Evolutionary conservation across 2,888 invertebrate species (phyloP).

Genomic region (Aplocera efformata): DNA sequence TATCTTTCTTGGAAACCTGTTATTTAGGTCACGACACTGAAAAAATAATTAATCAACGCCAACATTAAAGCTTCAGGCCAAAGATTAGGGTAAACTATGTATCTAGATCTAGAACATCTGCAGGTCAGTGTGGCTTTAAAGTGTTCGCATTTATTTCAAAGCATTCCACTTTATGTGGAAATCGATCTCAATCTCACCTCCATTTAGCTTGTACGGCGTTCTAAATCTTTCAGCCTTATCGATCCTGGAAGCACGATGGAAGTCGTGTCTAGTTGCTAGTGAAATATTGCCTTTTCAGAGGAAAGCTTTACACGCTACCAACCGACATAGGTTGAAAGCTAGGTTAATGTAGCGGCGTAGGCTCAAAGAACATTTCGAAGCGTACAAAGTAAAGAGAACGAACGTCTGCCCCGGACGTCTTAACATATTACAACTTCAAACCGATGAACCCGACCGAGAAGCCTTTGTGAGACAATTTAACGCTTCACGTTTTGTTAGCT

Average conservation of each 20-base stretch:
- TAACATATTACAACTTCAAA: slow-evolving; percentile 37
- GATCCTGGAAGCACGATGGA: slow-evolving; percentile 16
- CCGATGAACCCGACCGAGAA: slow-evolving; percentile 34
- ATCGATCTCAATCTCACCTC: slow-evolving; percentile 32
- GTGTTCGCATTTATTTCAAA: slow-evolving; percentile 5
- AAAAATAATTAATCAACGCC: slow-evolving; percentile 13
- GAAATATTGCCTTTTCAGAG: slow-evolving; percentile 31
- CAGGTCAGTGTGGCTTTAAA: slow-evolving; percentile 6
- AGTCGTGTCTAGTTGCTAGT: slow-evolving; percentile 28
- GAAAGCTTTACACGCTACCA: slow-evolving; percentile 12
- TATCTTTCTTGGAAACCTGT: slow-evolving; percentile 1
- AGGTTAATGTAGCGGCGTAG: slow-evolving; percentile 2
- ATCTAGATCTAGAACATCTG: slow-evolving; percentile 10
- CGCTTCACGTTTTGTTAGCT: slow-evolving; percentile 31
- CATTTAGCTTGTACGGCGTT: slow-evolving; percentile 32
- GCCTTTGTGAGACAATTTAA: slow-evolving; percentile 39
- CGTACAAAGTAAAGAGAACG: slow-evolving; percentile 39
- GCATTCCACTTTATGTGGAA: slow-evolving; percentile 13
- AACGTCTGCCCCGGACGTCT: slow-evolving; percentile 39
- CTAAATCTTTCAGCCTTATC: slow-evolving; percentile 37
- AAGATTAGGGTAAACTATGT: slow-evolving; percentile 1
- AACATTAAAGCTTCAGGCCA: slow-evolving; percentile 1
- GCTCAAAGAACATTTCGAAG: slow-evolving; percentile 28
- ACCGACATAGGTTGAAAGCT: slow-evolving; percentile 6
- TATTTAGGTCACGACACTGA: slow-evolving; percentile 8